Percentiles rank a stretch among this genome's conserved stretches.
Evolutionary conservation across 2,888 invertebrate species (phyloP).

Genomic region (Cremastinae sp.): DNA sequence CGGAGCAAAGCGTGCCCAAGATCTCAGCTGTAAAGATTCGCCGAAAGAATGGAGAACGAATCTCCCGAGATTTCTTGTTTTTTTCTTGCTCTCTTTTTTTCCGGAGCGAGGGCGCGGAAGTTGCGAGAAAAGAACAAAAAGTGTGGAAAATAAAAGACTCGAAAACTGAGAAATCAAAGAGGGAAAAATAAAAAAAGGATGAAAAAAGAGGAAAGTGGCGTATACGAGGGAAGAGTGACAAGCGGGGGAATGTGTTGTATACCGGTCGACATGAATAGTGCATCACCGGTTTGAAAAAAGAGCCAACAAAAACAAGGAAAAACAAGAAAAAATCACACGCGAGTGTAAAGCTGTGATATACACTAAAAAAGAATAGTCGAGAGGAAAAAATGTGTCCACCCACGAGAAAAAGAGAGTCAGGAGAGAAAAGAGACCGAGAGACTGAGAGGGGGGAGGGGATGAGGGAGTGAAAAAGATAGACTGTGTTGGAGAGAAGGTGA

Average conservation of each 20-base stretch:
- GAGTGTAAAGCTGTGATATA: constrained; percentile 21
- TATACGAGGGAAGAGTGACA: constrained; percentile 44
- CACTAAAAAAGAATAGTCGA: constrained; percentile 27
- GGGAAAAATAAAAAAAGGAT: constrained; percentile 14
- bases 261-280: constrained; percentile 60
- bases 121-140: too few species aligned
- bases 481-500: too few species aligned
- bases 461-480: too few species aligned
- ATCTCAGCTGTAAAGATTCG: too few species aligned
- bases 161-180: constrained; percentile 4
- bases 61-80: too few species aligned
- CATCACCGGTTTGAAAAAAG: constrained; percentile 20
- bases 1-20: too few species aligned
- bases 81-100: too few species aligned
- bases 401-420: constrained; percentile 18
- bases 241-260: constrained; percentile 32
- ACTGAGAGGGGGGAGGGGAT: neutral
- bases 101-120: too few species aligned
- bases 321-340: constrained; percentile 17
- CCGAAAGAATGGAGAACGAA: too few species aligned
- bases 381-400: constrained; percentile 33
- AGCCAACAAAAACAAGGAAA: neutral
- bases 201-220: constrained; percentile 7
- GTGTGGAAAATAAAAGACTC: constrained; percentile 1
- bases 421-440: neutral